These are phyloP conservation scores for Helleia helle DNA, from an alignment of 2,888 invertebrate genomes.

Conservation along the genomic window DNA sequence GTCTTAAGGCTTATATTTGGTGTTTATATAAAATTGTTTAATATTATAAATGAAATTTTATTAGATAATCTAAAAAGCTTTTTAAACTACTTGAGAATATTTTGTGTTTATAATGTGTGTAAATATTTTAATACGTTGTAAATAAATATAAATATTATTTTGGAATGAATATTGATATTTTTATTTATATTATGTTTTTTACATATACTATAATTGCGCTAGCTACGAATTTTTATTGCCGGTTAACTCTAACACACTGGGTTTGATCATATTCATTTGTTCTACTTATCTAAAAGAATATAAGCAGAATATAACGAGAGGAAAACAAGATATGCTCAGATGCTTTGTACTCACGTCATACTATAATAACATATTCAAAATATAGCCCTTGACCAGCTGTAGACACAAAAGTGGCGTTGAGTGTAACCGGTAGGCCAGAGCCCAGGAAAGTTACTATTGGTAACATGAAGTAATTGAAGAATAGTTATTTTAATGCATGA, in stretches of 20 bases:
- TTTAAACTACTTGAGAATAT: not conserved
- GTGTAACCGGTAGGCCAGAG: too few species aligned
- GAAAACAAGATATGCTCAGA: too few species aligned
- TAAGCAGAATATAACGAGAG: too few species aligned
- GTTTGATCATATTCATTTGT: not conserved
- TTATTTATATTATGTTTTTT: slow-evolving; percentile 3
- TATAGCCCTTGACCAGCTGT: too few species aligned
- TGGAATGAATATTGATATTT: slow-evolving; percentile 7
- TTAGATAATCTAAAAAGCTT: not conserved
- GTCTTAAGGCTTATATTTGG: slow-evolving; percentile 4
- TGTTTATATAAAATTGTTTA: not conserved
- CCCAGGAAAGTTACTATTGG: too few species aligned
- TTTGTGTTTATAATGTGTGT: slow-evolving; percentile 1
- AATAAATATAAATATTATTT: slow-evolving; percentile 4
- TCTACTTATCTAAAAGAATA: not conserved
- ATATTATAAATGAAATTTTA: not conserved
- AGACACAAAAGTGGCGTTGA: too few species aligned
- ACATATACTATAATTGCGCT: slow-evolving; percentile 5
- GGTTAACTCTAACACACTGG: not conserved
- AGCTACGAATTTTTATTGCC: slow-evolving; percentile 2
- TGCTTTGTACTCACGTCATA: too few species aligned
- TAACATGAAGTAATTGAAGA: too few species aligned
- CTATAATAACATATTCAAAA: too few species aligned
- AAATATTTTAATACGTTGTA: slow-evolving; percentile 4
- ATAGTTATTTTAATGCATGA: too few species aligned